Evolutionary conservation across 2,113 vertebrate species (phyloP), one percentile per base, ranked within the genome.

Genomic region (Nicator chloris): DNA sequence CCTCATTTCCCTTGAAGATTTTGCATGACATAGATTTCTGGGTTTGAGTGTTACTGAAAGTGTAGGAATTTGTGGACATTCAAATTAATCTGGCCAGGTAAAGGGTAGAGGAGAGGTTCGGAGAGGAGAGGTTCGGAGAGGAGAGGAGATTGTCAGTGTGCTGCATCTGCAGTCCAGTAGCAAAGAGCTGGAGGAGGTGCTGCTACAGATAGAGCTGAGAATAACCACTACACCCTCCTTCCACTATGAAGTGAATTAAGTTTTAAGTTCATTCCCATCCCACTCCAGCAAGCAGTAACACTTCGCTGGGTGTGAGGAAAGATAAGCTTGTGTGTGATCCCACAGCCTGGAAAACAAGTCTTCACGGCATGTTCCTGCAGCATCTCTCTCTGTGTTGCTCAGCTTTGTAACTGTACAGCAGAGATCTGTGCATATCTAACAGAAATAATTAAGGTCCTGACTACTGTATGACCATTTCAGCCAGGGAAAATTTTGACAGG

Each of bases 81-180:
- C 2, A 4, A 50, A 30, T 13, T 17, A 54, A 30, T 33, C 1
- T 9, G 2, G 1, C 3, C 26, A 39, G 15, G 18, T 24, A 13
- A 27, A 3, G 1, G 0, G 2, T 1, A 11, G 13, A 12, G 18
- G 7, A 27, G 11, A 18, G 11, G 9, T n/a, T n/a, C n/a, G n/a
- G n/a, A n/a, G n/a, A n/a, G n/a, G n/a, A n/a, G n/a, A n/a, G n/a
- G n/a, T n/a, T n/a, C n/a, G 2, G 1, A 11, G 13, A 12, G 18
- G 7, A 27, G 11, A 18, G 11, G 9, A 13, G 37, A 14, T 9
- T 31, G 4, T 45, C 10, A 5, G 6, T 20, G 21, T 69, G n/a
- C 63, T 70, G 69, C 42, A 37, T 15, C 60, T 89, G 33, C 47
- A 75, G 23, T 44, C 16, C 7, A 0, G 10, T 27, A 39, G 51